These are phyloP conservation scores for Psix sp. DNA, from an alignment of 1,140 invertebrate genomes.

Conservation along the genomic window DNA sequence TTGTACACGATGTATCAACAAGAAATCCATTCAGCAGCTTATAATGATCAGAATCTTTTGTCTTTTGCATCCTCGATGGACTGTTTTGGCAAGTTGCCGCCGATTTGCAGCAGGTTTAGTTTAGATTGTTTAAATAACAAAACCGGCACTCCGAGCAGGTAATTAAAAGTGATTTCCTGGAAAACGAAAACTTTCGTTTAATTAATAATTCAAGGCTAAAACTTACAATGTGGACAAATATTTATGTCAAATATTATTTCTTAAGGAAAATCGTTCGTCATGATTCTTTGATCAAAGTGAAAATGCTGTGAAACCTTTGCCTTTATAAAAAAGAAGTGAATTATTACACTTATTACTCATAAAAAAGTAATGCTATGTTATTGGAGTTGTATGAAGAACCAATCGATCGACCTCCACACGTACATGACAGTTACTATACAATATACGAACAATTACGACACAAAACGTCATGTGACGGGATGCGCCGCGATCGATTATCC, in stretches of 20 bases:
- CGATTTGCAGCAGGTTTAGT: constrained; percentile 65
- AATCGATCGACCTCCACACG: constrained; percentile 53
- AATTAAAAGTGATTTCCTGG: neutral
- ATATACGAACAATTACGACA: constrained; percentile 41
- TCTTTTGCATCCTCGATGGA: constrained; percentile 63
- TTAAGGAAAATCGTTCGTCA: constrained; percentile 21
- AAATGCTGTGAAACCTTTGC: constrained; percentile 50
- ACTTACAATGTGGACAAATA: neutral
- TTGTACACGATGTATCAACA: constrained; percentile 91
- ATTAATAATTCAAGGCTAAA: too few relatives aligned
- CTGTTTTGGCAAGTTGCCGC: constrained; percentile 64
- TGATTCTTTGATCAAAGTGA: constrained; percentile 34
- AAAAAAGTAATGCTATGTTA: constrained; percentile 36
- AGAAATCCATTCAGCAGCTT: constrained; percentile 87
- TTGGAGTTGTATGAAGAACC: constrained; percentile 32
- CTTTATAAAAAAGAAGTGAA: constrained; percentile 42
- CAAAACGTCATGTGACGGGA: constrained; percentile 26
- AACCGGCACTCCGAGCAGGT: constrained; percentile 66
- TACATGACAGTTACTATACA: constrained; percentile 16
- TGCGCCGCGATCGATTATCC: constrained; percentile 33
- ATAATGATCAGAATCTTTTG: constrained; percentile 78
- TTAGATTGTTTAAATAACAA: constrained; percentile 65
- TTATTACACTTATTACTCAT: constrained; percentile 49
- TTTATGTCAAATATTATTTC: constrained; percentile 4
- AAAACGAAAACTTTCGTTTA: neutral